These are phyloP conservation scores for Epistrophe eligans DNA, from an alignment of 2,888 invertebrate species.

Conservation along the genomic window DNA sequence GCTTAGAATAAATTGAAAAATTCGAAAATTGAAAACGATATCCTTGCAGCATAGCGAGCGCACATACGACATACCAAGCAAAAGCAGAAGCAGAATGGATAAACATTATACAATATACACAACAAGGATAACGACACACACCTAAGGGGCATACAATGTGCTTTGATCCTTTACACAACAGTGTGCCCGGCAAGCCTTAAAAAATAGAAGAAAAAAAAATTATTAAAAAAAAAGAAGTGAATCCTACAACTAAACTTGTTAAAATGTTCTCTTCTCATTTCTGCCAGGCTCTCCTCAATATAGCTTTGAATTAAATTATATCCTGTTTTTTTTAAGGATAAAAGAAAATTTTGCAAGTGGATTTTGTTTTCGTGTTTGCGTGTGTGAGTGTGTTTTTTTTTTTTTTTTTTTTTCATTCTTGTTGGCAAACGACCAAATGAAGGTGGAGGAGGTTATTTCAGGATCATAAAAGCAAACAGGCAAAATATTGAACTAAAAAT, in stretches of 20 bases:
- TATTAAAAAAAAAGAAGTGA: not conserved
- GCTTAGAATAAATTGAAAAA: constrained; percentile 76
- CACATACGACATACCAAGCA: not conserved
- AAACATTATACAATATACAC: constrained; percentile 20
- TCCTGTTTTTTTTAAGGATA: constrained; percentile 65
- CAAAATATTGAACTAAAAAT: constrained; percentile 75
- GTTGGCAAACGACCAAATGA: constrained; percentile 39
- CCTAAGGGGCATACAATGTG: constrained; percentile 55
- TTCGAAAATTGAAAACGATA: constrained; percentile 76
- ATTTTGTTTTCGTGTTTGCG: constrained; percentile 20
- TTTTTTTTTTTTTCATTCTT: constrained; percentile 39
- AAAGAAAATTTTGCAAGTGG: constrained; percentile 66
- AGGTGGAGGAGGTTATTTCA: constrained; percentile 29
- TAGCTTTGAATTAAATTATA: constrained; percentile 75
- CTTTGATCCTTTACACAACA: constrained; percentile 46
- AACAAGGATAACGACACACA: constrained; percentile 54
- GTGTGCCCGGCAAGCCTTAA: constrained; percentile 2
- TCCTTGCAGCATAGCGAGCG: constrained; percentile 49
- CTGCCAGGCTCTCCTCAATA: constrained; percentile 46
- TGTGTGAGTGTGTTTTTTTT: not conserved
- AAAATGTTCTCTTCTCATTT: constrained; percentile 65
- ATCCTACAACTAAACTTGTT: constrained; percentile 64
- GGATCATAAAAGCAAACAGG: constrained; percentile 74
- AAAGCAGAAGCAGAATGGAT: constrained; percentile 11
- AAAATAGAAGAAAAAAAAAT: constrained; percentile 11